Evolutionary conservation across 1,140 invertebrate species (phyloP), one percentile per base, ranked within the genome.

Genomic region (Panagrolaimus sp.): DNA sequence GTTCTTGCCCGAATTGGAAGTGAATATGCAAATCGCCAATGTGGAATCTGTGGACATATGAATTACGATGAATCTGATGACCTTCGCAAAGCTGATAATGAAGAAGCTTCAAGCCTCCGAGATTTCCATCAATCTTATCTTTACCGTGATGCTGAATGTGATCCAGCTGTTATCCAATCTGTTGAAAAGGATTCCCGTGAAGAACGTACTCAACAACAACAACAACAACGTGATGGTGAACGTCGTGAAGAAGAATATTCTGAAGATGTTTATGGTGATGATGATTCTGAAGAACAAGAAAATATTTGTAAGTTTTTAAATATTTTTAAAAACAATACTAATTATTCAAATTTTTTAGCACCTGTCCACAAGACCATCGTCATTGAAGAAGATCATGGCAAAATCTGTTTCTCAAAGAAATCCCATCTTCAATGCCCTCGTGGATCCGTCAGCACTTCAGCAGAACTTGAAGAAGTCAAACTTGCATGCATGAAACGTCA

Each of bases 81-180:
- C 21, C 44, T 71, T 15, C 69, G 70, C 14, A 52, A 55, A 67
- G 70, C 32, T 62, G 72, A 69, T 14, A 76, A 68, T 24, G 63
- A 70, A 45, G 32, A 67, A 21, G 24, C 58, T 26, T 3, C 44
- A 9, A 24, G 38, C 0, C 43, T 71, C 9, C 66, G 70, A n/a
- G 69, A 76, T 14, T 78, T 68, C 68, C 75, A 78, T 65, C 65
- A 63, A 62, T 43, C 62, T 0, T 70, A 43, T 32, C 45, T 70
- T 17, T 70, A 70, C 17, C 64, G 63, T 28, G 52, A 58, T 58
- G 52, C 21, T 26, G 21, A 21, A 12, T 58, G 52, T 28, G 52
- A 58, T 26, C 17, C 52, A 28, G 15, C 52, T 12, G 52, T 28
- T 1, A 58, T 58, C 17, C 12, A 58, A 1, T 12, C 52, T 12